phyloP scores from a whole-genome alignment of 1,140 invertebrate genomes.

The Anoplophora glabripennis region DNA sequence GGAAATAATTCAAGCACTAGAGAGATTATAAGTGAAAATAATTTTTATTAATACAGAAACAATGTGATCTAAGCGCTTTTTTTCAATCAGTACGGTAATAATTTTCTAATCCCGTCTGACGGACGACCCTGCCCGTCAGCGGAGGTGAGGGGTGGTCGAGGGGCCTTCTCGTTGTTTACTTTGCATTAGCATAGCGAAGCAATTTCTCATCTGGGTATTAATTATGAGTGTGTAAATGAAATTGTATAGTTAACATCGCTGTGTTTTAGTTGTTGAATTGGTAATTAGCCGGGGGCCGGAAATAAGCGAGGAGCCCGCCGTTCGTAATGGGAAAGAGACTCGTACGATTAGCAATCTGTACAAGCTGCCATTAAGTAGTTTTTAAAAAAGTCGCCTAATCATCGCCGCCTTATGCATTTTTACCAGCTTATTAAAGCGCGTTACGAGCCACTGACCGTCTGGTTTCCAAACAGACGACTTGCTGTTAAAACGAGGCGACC shows the following conservation, averaged over 20 bases:
- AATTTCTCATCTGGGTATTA: slow-evolving; percentile 17
- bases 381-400: slow-evolving; percentile 16
- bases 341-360: slow-evolving; percentile 13
- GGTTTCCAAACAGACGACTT: too few relatives aligned
- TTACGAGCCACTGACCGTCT: not conserved
- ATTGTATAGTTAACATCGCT: slow-evolving; percentile 14
- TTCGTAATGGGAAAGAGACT: slow-evolving; percentile 6
- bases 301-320: not conserved
- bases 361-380: slow-evolving; percentile 9
- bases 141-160: too few relatives aligned
- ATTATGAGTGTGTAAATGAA: slow-evolving; percentile 13
- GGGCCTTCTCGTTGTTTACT: slow-evolving; percentile 3
- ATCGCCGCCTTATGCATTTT: slow-evolving; percentile 14
- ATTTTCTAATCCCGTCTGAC: too few relatives aligned
- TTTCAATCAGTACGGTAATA: too few relatives aligned
- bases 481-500: too few relatives aligned
- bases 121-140: too few relatives aligned
- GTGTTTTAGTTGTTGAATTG: slow-evolving; percentile 13
- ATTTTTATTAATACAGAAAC: too few relatives aligned
- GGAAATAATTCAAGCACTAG: too few relatives aligned
- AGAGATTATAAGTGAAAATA: too few relatives aligned
- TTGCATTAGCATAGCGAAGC: slow-evolving; percentile 6
- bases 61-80: too few relatives aligned
- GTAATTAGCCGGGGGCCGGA: not conserved
- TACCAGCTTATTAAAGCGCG: slow-evolving; percentile 7